A percentile compares a stretch with the other conserved stretches of the same genome.
phyloP scores from a whole-genome alignment of 2,113 vertebrate species.

The Poicephalus gulielmi region DNA sequence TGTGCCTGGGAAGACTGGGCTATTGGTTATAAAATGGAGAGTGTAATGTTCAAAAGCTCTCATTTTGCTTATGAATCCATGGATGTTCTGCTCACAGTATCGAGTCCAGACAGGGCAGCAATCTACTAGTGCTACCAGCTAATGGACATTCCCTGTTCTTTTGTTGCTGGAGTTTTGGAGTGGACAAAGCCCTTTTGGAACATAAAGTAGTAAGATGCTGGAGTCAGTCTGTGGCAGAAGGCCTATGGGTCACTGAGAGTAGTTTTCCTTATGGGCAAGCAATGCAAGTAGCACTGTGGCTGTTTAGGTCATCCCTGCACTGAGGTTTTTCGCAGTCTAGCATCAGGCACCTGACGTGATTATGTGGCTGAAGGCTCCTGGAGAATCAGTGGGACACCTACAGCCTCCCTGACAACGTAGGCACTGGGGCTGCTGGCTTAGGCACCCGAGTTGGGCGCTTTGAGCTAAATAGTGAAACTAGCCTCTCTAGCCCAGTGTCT shows the following conservation, averaged over 20 bases:
- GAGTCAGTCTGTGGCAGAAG: neutral
- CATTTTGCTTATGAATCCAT: neutral
- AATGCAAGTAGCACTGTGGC: accelerated
- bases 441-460: neutral
- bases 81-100: neutral
- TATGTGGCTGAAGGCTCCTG: neutral
- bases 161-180: neutral
- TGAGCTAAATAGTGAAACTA: neutral
- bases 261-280: neutral
- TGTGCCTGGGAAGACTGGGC: neutral
- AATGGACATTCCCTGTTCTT: neutral
- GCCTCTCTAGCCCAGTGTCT: neutral
- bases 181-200: neutral
- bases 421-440: neutral
- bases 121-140: neutral
- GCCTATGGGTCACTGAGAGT: neutral
- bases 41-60: neutral
- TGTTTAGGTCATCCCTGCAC: neutral
- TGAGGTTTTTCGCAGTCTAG: neutral
- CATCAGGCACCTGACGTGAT: neutral
- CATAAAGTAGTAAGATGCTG: neutral
- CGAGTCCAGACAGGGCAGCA: neutral
- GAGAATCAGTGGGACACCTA: neutral
- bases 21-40: neutral
- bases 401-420: neutral